phyloP scores from a whole-genome alignment of 2,113 vertebrate genomes.

The Perca flavescens region DNA sequence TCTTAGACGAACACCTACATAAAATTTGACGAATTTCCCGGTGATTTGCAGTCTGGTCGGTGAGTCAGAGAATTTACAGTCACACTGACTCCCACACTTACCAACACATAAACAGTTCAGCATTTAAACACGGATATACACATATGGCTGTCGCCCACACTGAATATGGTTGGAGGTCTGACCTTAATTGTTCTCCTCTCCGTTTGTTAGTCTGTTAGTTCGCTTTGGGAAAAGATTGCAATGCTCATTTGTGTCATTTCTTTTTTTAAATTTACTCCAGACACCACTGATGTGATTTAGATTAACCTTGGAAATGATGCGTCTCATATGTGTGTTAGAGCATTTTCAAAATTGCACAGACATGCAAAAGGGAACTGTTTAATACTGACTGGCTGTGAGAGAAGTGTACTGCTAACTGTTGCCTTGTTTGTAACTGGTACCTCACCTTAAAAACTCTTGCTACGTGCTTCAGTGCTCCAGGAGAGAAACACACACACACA shows the following conservation, averaged over 20 bases:
- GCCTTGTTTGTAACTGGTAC: background rate
- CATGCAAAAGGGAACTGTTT: background rate
- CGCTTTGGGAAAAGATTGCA: slow-evolving; percentile 14
- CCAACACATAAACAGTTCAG: slow-evolving; percentile 45
- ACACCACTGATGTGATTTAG: slow-evolving; percentile 3
- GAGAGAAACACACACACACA: background rate
- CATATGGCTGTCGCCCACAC: slow-evolving; percentile 44
- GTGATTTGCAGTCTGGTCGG: slow-evolving; percentile 22
- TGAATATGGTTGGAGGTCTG: slow-evolving; percentile 29
- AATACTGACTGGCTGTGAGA: background rate
- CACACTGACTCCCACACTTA: slow-evolving; percentile 44
- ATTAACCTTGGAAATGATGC: slow-evolving; percentile 27
- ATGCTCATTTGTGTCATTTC: background rate
- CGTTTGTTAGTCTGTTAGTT: slow-evolving; percentile 2
- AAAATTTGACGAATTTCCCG: slow-evolving; percentile 42
- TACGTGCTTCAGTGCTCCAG: background rate
- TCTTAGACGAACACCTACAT: slow-evolving; percentile 42
- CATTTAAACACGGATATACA: slow-evolving; percentile 47
- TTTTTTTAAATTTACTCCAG: slow-evolving; percentile 19
- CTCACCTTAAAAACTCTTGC: background rate
- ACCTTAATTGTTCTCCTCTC: slow-evolving; percentile 32
- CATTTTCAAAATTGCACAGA: background rate
- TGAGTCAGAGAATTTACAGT: slow-evolving; percentile 51
- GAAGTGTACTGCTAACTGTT: background rate
- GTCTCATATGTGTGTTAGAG: background rate